phyloP scores from a whole-genome alignment of 2,113 vertebrate species.

The Eonycteris spelaea region DNA sequence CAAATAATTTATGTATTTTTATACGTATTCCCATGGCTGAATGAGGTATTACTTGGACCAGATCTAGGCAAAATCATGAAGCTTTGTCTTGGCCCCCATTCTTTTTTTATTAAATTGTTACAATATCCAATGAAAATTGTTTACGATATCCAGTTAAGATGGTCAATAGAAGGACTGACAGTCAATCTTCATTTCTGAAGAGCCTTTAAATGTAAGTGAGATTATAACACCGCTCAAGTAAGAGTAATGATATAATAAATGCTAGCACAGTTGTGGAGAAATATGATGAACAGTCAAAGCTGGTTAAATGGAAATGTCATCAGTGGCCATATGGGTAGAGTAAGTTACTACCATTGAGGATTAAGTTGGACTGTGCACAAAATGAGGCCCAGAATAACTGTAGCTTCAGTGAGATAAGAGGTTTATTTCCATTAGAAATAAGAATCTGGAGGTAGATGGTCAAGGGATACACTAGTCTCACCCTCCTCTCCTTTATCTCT shows the following conservation, averaged over 20 bases:
- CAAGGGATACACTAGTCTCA: not conserved
- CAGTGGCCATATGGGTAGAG: not conserved
- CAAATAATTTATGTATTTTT: not conserved
- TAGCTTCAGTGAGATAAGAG: not conserved
- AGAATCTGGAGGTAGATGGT: not conserved
- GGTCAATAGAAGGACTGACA: not conserved
- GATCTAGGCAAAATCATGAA: not conserved
- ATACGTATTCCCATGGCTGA: not conserved
- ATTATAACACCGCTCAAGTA: conserved; percentile 7
- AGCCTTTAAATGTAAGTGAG: not conserved
- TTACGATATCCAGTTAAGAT: not conserved
- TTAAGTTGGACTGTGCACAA: not conserved
- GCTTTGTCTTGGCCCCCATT: not conserved
- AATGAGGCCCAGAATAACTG: not conserved
- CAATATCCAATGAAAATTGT: too few species aligned
- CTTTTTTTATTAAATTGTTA: not conserved
- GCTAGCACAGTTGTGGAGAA: not conserved
- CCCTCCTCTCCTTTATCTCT: not conserved
- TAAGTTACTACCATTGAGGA: not conserved
- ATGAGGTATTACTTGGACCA: not conserved
- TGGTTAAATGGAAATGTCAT: not conserved
- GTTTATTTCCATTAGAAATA: not conserved
- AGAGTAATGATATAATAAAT: conserved; percentile 22
- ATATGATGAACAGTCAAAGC: not conserved
- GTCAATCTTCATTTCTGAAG: conserved; percentile 15